Evolutionary conservation across 2,797 vertebrate species (phyloP).

Genomic region (Dicrostonyx torquatus): DNA sequence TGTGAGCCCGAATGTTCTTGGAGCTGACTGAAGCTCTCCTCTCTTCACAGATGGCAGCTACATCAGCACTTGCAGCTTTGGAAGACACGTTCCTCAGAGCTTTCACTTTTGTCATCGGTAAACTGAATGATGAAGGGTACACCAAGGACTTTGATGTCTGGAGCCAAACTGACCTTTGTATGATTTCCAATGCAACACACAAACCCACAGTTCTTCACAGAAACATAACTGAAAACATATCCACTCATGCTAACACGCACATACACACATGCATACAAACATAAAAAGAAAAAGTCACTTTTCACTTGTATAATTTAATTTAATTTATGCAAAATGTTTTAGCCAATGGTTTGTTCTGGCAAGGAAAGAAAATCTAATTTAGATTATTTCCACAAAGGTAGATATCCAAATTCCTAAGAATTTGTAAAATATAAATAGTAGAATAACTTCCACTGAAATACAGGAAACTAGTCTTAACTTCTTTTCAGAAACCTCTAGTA

Average conservation of each 20-base stretch:
- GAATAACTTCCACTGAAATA: not conserved
- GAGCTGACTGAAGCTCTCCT: constrained; percentile 34
- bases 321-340: not conserved
- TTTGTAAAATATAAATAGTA: not conserved
- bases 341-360: not conserved
- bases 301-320: not conserved
- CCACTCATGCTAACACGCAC: not conserved
- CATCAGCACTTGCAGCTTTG: constrained; percentile 54
- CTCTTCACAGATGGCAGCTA: constrained; percentile 27
- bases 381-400: not conserved
- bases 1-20: constrained; percentile 33
- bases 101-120: not conserved
- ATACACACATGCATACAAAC: not conserved
- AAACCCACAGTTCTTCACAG: not conserved
- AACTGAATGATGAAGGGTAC: constrained; percentile 43
- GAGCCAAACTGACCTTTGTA: not conserved
- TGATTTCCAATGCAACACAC: not conserved
- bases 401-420: not conserved
- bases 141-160: constrained; percentile 12
- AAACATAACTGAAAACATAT: not conserved
- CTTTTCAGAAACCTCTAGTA: not conserved
- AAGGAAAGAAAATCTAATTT: not conserved
- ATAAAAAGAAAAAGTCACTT: not conserved
- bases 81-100: not conserved
- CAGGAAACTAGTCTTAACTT: not conserved